A percentile compares a stretch with the other conserved stretches of the same genome.
Conservation (phyloP, 2,797 vertebrate species). For the Tiaroga cobitis region DNA sequence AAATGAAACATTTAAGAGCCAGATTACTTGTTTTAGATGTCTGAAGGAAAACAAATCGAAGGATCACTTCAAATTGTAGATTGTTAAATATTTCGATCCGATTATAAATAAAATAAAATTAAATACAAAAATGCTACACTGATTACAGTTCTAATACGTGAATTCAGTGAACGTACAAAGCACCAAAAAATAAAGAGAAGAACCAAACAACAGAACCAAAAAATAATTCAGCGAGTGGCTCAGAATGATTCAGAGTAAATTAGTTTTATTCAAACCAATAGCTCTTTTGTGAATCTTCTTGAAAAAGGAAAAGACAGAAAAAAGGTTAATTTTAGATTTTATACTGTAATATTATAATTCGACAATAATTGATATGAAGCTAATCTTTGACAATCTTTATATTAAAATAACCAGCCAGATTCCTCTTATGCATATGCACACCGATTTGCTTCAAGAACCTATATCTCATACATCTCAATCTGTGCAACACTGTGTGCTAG, state of each 20-base stretch:
- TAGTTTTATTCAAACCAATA: not conserved
- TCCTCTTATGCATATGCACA: constrained; percentile 20
- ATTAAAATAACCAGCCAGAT: constrained; percentile 63
- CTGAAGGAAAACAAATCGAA: not conserved
- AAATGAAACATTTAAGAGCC: not conserved
- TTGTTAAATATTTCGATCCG: not conserved
- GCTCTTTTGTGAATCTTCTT: not conserved
- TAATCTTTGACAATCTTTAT: constrained; percentile 46
- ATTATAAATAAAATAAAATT: not conserved
- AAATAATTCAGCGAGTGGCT: not conserved
- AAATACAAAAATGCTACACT: not conserved
- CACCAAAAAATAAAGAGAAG: too few species aligned
- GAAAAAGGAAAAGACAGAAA: not conserved
- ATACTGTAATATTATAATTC: not conserved
- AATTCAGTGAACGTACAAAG: not conserved
- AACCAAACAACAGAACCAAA: not conserved
- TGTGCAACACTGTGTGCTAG: constrained; percentile 44
- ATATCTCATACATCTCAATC: constrained; percentile 58
- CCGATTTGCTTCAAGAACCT: constrained; percentile 42
- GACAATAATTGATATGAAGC: not conserved
- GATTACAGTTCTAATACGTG: not conserved
- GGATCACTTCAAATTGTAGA: not conserved
- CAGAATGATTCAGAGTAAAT: not conserved
- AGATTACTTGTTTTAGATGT: not conserved
- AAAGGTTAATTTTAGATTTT: not conserved